Percentiles rank a stretch among this genome's conserved stretches.
These are phyloP conservation scores for Zaprionus bogoriensis DNA, from an alignment of 2,888 invertebrate species.

Conservation along the genomic window DNA sequence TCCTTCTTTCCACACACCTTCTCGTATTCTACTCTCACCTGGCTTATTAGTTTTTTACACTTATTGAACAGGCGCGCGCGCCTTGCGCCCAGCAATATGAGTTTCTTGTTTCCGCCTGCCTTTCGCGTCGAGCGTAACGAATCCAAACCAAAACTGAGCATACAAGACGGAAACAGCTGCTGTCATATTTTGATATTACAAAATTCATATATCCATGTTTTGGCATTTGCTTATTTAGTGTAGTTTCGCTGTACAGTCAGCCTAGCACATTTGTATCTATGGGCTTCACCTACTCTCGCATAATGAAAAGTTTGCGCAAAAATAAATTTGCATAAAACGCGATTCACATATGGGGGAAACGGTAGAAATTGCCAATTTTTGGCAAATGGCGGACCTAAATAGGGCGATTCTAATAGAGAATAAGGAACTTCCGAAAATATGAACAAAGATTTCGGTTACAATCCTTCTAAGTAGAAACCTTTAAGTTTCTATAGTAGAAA, in stretches of 20 bases:
- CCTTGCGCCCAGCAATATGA: slow-evolving; percentile 32
- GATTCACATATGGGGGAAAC: slow-evolving; percentile 11
- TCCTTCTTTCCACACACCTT: too few species aligned
- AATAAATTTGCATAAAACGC: slow-evolving; percentile 59
- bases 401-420: background rate
- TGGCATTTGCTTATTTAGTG: slow-evolving; percentile 48
- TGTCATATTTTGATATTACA: slow-evolving; percentile 45
- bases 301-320: slow-evolving; percentile 39
- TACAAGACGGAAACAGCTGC: slow-evolving; percentile 30
- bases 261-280: background rate
- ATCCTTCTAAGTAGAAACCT: too few species aligned
- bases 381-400: slow-evolving; percentile 9
- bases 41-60: slow-evolving; percentile 61
- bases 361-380: slow-evolving; percentile 23
- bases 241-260: background rate
- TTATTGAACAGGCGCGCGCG: slow-evolving; percentile 44
- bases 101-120: background rate
- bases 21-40: slow-evolving; percentile 34
- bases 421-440: too few species aligned
- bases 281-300: background rate
- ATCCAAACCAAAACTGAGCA: slow-evolving; percentile 10
- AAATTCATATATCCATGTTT: slow-evolving; percentile 29
- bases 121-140: slow-evolving; percentile 28
- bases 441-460: too few species aligned
- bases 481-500: too few species aligned